A percentile compares a stretch with the other conserved stretches of the same genome.
These are phyloP conservation scores for Eremobia ochroleuca DNA, from an alignment of 2,888 invertebrate genomes.

Conservation along the genomic window DNA sequence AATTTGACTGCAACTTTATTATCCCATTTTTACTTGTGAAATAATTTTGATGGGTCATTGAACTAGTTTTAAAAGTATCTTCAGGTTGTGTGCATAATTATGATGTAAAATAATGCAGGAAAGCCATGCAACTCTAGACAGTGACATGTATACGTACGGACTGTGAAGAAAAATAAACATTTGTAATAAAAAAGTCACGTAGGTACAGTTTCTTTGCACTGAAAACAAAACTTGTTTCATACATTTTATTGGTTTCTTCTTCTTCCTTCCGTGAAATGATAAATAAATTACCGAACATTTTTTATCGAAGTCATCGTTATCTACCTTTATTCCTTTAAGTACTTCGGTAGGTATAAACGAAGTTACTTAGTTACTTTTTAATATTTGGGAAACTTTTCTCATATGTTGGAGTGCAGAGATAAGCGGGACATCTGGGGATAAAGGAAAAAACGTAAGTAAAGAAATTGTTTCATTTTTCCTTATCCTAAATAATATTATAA, in stretches of 20 bases:
- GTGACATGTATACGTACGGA: not conserved
- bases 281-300: too few species aligned
- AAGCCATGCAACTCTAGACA: not conserved
- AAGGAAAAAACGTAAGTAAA: too few species aligned
- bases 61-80: not conserved
- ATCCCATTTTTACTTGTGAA: not conserved
- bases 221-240: not conserved
- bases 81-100: not conserved
- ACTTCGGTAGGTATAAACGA: not conserved
- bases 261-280: not conserved
- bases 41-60: not conserved
- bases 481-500: not conserved
- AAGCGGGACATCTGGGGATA: not conserved
- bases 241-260: not conserved
- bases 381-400: not conserved
- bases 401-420: not conserved
- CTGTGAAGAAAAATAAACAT: not conserved
- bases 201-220: not conserved
- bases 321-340: not conserved
- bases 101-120: not conserved
- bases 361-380: not conserved
- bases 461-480: not conserved
- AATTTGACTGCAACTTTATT: not conserved
- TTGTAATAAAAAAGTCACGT: not conserved
- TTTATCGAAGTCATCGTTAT: not conserved